Evolutionary conservation across 1,140 invertebrate species (phyloP).

Genomic region (Brachionus rubens): DNA sequence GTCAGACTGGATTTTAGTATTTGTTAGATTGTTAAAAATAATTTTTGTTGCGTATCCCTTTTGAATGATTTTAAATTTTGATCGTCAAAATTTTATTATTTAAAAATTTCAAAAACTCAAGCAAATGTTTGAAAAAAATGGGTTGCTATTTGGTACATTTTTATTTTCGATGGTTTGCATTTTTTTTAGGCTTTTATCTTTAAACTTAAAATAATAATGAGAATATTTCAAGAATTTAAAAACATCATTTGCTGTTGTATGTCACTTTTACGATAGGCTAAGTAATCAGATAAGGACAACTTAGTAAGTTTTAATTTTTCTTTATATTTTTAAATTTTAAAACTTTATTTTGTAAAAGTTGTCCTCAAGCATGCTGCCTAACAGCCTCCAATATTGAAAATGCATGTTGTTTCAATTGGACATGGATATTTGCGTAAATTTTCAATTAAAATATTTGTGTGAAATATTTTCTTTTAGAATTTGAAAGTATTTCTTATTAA

Average conservation of each 20-base stretch:
- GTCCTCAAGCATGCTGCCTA: neutral
- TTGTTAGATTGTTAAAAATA: too few species aligned
- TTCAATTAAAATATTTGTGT: neutral
- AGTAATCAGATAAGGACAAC: neutral
- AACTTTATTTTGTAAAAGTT: neutral
- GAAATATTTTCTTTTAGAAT: neutral
- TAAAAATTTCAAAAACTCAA: neutral
- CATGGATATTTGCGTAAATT: constrained; percentile 17
- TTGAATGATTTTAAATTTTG: too few species aligned
- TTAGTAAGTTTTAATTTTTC: constrained; percentile 7
- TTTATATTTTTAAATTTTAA: neutral
- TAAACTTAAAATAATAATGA: too few species aligned
- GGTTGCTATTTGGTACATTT: neutral
- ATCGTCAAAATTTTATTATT: too few species aligned
- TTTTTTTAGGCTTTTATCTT: neutral
- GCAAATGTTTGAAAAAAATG: constrained; percentile 12
- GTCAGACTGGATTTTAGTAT: neutral
- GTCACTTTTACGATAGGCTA: neutral
- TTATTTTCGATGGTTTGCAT: neutral
- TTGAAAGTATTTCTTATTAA: too few species aligned
- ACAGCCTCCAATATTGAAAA: neutral
- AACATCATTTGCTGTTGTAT: neutral
- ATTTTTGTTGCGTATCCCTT: too few species aligned
- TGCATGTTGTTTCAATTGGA: neutral
- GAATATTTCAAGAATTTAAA: neutral